These are phyloP conservation scores for Rhagonycha fulva DNA, from an alignment of 2,888 invertebrate genomes.

Conservation along the genomic window DNA sequence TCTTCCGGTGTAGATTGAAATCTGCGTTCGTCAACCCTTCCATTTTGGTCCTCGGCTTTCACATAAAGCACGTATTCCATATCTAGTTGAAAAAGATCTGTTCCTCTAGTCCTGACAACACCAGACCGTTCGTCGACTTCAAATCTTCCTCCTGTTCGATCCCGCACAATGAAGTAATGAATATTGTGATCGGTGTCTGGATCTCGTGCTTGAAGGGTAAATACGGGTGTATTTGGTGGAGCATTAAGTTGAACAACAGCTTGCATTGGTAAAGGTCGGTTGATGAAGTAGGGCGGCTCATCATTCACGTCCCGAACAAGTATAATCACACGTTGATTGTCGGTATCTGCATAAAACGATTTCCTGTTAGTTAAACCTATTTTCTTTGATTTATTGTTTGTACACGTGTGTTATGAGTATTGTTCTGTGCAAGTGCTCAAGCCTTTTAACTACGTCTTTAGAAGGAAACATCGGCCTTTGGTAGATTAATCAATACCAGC, in stretches of 20 bases:
- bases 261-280: constrained; percentile 95
- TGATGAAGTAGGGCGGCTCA: constrained; percentile 96
- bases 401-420: neutral
- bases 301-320: constrained; percentile 96
- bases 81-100: constrained; percentile 90
- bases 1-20: constrained; percentile 93
- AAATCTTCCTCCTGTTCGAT: constrained; percentile 74
- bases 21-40: constrained; percentile 85
- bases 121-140: constrained; percentile 91
- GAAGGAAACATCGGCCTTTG: neutral
- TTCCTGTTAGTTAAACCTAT: constrained; percentile 44
- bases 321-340: constrained; percentile 93
- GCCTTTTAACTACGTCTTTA: neutral
- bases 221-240: constrained; percentile 92
- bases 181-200: constrained; percentile 96
- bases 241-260: constrained; percentile 96
- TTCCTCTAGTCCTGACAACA: constrained; percentile 88
- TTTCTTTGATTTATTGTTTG: constrained; percentile 8
- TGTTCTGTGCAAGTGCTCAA: neutral
- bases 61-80: constrained; percentile 97
- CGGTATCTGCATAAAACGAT: constrained; percentile 70
- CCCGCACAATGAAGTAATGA: constrained; percentile 93
- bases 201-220: constrained; percentile 95
- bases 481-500: neutral
- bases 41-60: constrained; percentile 94